phyloP scores from a whole-genome alignment of 2,888 invertebrate genomes.

The Criorhina ranunculi region DNA sequence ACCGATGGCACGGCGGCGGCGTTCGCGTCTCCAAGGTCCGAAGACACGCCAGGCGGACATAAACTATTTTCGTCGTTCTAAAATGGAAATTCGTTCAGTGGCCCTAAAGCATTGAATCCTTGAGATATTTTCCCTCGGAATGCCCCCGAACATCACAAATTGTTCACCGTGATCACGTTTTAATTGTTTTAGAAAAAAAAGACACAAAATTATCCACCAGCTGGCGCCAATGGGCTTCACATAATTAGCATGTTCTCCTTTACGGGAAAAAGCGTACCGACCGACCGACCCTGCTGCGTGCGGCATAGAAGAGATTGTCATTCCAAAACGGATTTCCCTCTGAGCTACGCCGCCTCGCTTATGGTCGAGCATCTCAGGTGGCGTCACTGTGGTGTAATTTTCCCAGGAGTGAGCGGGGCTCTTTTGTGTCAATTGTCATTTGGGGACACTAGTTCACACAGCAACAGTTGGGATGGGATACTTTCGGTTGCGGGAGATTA shows the following conservation, averaged over 20 bases:
- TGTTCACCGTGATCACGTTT: conserved; percentile 75
- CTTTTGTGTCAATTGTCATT: conserved; percentile 63
- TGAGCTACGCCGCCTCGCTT: conserved; percentile 24
- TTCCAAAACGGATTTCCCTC: conserved; percentile 66
- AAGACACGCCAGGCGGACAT: conserved; percentile 60
- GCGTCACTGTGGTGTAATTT: conserved; percentile 50
- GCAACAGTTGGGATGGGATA: conserved; percentile 28
- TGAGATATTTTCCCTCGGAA: conserved; percentile 56
- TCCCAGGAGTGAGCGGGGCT: conserved; percentile 58
- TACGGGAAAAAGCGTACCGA: conserved; percentile 44
- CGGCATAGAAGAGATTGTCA: conserved; percentile 55
- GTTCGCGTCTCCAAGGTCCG: conserved; percentile 41
- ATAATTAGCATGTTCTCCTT: conserved; percentile 73
- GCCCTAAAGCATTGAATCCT: conserved; percentile 54
- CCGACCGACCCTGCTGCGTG: conserved; percentile 58
- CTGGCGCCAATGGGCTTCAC: conserved; percentile 74
- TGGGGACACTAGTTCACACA: conserved; percentile 60
- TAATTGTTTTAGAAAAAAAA: conserved; percentile 72
- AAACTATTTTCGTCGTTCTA: conserved; percentile 71
- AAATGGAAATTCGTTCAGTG: conserved; percentile 71
- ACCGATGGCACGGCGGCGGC: conserved; percentile 23
- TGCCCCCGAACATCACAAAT: conserved; percentile 64
- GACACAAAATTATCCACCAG: conserved; percentile 72
- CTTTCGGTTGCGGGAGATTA: conserved; percentile 29
- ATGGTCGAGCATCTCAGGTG: conserved; percentile 56